phyloP scores from a whole-genome alignment of 1,140 invertebrate species.

The Cyphomyrmex costatus region DNA sequence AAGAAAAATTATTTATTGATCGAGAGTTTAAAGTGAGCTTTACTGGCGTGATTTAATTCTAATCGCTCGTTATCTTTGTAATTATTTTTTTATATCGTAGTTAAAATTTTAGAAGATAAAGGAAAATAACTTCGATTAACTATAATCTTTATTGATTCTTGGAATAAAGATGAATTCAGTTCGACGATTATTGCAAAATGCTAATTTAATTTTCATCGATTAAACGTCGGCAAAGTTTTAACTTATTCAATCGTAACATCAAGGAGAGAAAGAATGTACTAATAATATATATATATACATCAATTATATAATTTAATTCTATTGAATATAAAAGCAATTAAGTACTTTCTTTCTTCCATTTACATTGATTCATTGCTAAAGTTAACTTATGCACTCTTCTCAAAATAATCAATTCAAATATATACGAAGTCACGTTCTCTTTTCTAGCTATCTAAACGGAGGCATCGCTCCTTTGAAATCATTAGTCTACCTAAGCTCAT shows the following conservation, averaged over 20 bases:
- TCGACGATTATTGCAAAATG: background rate
- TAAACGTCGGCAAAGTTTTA: background rate
- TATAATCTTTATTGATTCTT: background rate
- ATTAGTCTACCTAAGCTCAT: conserved; percentile 42
- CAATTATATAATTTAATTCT: conserved; percentile 6
- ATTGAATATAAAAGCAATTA: background rate
- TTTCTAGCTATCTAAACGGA: conserved; percentile 7
- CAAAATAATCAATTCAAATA: conserved; percentile 42
- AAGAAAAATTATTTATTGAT: background rate
- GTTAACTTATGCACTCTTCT: background rate
- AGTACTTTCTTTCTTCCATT: background rate
- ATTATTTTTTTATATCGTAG: background rate
- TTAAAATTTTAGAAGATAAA: background rate
- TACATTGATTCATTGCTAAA: background rate
- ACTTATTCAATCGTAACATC: background rate
- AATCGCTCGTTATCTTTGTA: conserved; percentile 6
- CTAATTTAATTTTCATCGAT: background rate
- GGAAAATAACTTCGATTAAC: background rate
- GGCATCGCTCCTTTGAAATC: conserved; percentile 2
- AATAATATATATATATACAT: too few relatives aligned
- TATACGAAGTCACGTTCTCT: conserved; percentile 27
- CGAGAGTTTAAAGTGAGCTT: background rate
- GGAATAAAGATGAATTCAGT: background rate
- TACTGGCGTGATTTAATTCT: background rate
- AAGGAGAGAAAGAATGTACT: background rate